Base-by-base conservation (phyloP, 2,888 invertebrate species). In the Drosophila suboccidentalis region DNA sequence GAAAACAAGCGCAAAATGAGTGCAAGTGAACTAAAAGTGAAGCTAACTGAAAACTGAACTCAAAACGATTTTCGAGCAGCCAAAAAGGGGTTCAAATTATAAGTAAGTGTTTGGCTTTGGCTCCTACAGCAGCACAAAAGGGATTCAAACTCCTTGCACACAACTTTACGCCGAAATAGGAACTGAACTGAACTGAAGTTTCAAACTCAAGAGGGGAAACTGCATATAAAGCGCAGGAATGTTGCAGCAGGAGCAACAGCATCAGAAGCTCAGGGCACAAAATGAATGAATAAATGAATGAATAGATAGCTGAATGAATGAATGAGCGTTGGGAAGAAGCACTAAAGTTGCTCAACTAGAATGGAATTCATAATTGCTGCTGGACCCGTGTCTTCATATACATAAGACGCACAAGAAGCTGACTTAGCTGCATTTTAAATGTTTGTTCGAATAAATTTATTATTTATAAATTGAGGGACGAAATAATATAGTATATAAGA, bases 261-360 rank as follows among this genome's bases (percentile, higher is more conserved):
- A 71, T 38, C 54, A 41, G 67, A 32, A 69, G 73, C 83, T 80
- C 73, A 58, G 65, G 65, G 74, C 75, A 59, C 64, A 63, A 74
- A 74, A 76, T 60, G 65, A 76, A 76, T 76, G 76, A 77, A 78
- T 82, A 77, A 84, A 82, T 86, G 83, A 86, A 80, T 50, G 78
- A 72, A 79, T 82, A 66, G 74, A 86, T 82, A 71, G 74, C 62
- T 61, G 69, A 73, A 69, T 78, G 78, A 73, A 74, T 78, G 78
- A 69, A 60, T 43, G 64, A 43, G 59, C 68, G 74, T 73, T 76
- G 34, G 74, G 2, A 58, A 75, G 50, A 29, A 64, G 51, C 29
- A 64, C 64, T 46, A 69, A 76, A 78, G 50, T 78, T 76, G 78
- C 54, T 54, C 64, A 73, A 73, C 78, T 55, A 65, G 78, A 76